These are phyloP conservation scores for Pterostichus niger DNA, from an alignment of 2,888 invertebrate genomes.

Conservation along the genomic window DNA sequence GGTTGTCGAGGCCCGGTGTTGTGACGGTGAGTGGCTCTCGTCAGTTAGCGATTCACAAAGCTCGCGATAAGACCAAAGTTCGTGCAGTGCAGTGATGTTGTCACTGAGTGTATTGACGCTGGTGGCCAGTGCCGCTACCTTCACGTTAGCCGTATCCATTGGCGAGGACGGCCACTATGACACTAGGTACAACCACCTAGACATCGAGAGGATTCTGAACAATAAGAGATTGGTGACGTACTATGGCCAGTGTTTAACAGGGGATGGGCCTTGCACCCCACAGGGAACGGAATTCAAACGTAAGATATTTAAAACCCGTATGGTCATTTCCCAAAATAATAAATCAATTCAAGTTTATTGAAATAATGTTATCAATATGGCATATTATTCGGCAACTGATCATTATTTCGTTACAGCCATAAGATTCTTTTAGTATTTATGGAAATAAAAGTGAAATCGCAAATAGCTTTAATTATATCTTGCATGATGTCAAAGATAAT, in stretches of 20 bases:
- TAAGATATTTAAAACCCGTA: slow-evolving; percentile 76
- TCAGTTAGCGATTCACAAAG: slow-evolving; percentile 10
- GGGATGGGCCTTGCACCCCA: slow-evolving; percentile 84
- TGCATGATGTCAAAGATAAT: neutral
- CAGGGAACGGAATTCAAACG: slow-evolving; percentile 86
- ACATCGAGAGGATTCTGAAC: slow-evolving; percentile 84
- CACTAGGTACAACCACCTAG: slow-evolving; percentile 84
- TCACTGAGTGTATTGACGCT: slow-evolving; percentile 1
- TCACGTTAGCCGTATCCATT: slow-evolving; percentile 21
- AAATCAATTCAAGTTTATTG: no score
- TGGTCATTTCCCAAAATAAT: no score
- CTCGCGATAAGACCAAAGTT: slow-evolving; percentile 1
- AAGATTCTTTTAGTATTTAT: neutral
- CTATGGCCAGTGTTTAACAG: slow-evolving; percentile 85
- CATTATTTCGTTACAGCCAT: no score
- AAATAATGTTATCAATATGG: no score
- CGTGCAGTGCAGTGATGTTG: slow-evolving; percentile 30
- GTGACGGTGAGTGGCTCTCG: neutral
- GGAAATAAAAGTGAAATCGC: neutral
- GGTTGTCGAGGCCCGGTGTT: neutral
- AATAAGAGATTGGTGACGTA: slow-evolving; percentile 85
- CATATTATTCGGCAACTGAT: no score
- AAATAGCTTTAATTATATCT: neutral
- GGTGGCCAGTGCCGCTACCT: neutral
- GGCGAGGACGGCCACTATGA: slow-evolving; percentile 74